Conservation (phyloP, 1,140 invertebrate species). For the Triops longicaudatus region DNA sequence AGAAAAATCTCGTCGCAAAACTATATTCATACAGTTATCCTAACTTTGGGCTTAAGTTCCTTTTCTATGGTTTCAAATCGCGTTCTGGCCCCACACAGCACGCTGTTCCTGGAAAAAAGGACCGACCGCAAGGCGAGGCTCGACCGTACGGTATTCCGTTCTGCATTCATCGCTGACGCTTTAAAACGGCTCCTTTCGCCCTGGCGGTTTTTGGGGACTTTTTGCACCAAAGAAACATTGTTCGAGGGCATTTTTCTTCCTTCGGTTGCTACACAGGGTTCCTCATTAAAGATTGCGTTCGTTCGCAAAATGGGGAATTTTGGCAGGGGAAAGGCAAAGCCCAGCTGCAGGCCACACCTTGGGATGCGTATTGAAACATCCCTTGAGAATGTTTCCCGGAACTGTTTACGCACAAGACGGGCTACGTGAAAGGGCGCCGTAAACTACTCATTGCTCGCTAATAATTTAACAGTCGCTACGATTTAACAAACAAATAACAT, state of each 20-base stretch:
- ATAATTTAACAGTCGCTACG: neutral
- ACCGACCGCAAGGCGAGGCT: neutral
- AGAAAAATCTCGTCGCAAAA: neutral
- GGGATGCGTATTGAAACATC: neutral
- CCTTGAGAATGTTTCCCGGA: neutral
- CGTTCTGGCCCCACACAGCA: neutral
- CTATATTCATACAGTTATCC: neutral
- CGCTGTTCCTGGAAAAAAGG: neutral
- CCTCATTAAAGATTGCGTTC: constrained; percentile 12
- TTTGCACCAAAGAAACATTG: neutral
- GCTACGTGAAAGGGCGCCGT: neutral
- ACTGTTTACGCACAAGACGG: neutral
- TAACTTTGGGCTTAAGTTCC: neutral
- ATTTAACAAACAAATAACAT: no score
- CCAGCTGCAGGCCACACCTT: neutral
- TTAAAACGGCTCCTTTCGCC: neutral
- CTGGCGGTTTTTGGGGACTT: neutral
- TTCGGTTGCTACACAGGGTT: neutral
- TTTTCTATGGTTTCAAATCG: neutral
- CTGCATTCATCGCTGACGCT: neutral
- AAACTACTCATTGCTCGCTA: neutral
- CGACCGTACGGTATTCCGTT: neutral
- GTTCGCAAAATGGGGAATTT: constrained; percentile 11
- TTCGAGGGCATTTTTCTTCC: neutral
- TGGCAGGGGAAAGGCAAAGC: neutral